Evolutionary conservation across 2,888 invertebrate species (phyloP).

Genomic region (Ormyrus pomaceus): DNA sequence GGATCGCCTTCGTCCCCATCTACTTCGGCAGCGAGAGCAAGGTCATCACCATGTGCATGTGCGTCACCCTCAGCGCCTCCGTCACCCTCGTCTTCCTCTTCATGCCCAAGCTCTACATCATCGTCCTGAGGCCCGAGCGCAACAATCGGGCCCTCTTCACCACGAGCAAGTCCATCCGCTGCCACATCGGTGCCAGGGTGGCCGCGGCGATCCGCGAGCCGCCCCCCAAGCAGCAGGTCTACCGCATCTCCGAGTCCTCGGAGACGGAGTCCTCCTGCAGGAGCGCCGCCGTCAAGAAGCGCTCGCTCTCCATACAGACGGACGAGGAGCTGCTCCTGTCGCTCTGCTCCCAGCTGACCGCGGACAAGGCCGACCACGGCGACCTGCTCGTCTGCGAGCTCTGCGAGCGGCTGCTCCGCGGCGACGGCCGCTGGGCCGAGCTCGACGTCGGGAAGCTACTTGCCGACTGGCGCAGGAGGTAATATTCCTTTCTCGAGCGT

Average conservation of each 20-base stretch:
- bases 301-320: slow-evolving; percentile 64
- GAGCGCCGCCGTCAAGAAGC: slow-evolving; percentile 56
- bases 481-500: not conserved
- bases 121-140: slow-evolving; percentile 84
- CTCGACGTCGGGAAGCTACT: slow-evolving; percentile 50
- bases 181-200: slow-evolving; percentile 78
- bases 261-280: slow-evolving; percentile 51
- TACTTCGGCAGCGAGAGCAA: slow-evolving; percentile 84
- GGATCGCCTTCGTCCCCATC: slow-evolving; percentile 87
- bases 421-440: slow-evolving; percentile 45
- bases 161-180: slow-evolving; percentile 80
- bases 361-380: not conserved
- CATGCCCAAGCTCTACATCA: slow-evolving; percentile 87
- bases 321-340: slow-evolving; percentile 60
- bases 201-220: slow-evolving; percentile 73
- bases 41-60: slow-evolving; percentile 80
- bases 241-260: slow-evolving; percentile 60
- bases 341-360: slow-evolving; percentile 28
- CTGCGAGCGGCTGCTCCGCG: not conserved
- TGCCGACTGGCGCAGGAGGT: slow-evolving; percentile 51
- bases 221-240: slow-evolving; percentile 62
- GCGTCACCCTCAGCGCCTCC: slow-evolving; percentile 84
- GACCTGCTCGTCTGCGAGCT: not conserved
- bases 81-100: slow-evolving; percentile 85
- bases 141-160: slow-evolving; percentile 83